Conservation (phyloP, 2,888 invertebrate species). For the Alloplasta piceator region DNA sequence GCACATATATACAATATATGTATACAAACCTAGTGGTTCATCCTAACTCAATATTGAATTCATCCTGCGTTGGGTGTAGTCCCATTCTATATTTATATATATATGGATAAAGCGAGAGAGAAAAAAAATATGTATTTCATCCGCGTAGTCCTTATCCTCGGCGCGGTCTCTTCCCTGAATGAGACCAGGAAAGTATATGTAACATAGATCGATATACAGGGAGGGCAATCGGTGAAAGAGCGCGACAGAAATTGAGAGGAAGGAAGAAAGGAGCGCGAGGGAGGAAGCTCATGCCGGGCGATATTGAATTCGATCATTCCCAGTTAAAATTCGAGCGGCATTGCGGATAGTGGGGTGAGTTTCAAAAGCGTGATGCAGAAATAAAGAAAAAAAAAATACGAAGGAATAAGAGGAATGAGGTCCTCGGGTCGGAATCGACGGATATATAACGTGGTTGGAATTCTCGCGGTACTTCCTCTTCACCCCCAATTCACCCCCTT, state of each 20-base stretch:
- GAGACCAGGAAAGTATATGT: not conserved
- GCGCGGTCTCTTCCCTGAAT: constrained; percentile 12
- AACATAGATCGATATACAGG: not conserved
- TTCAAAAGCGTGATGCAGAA: constrained; percentile 53
- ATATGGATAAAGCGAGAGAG: not conserved
- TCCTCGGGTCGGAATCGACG: constrained; percentile 19
- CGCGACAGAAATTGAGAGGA: constrained; percentile 36
- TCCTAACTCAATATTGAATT: constrained; percentile 49
- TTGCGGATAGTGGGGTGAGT: constrained; percentile 14
- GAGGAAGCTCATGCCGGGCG: constrained; percentile 6
- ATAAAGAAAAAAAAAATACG: constrained; percentile 51
- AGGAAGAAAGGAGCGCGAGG: constrained; percentile 7
- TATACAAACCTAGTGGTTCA: not conserved
- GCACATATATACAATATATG: not conserved
- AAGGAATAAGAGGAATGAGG: constrained; percentile 1
- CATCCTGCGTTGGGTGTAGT: constrained; percentile 44
- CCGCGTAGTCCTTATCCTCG: constrained; percentile 53
- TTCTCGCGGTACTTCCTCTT: constrained; percentile 32
- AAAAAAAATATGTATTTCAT: constrained; percentile 56
- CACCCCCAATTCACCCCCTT: not conserved
- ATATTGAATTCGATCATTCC: constrained; percentile 58
- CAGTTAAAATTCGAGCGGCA: constrained; percentile 47
- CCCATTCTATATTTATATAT: not conserved
- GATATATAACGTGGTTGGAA: constrained; percentile 65
- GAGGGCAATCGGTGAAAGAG: not conserved